Conservation (phyloP, 1,140 invertebrate genomes). For the Drosophila triauraria region DNA sequence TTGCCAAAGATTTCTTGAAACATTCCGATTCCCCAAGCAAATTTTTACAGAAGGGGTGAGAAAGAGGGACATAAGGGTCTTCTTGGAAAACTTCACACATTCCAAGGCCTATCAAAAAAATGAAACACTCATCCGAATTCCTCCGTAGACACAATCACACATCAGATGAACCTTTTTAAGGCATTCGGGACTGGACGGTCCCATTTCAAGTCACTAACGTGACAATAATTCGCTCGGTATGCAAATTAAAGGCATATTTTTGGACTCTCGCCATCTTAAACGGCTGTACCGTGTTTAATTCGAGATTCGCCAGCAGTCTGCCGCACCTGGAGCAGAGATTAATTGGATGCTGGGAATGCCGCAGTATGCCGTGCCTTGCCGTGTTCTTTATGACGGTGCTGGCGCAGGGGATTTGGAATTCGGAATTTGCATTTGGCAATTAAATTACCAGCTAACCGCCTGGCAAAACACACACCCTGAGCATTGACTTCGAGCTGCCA, state of each 20-base stretch:
- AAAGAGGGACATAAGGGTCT: background rate
- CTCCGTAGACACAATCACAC: constrained; percentile 4
- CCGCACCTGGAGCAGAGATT: constrained; percentile 33
- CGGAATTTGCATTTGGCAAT: constrained; percentile 61
- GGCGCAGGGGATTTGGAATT: background rate
- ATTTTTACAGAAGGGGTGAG: background rate
- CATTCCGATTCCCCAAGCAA: background rate
- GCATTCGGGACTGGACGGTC: background rate
- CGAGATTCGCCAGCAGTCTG: constrained; percentile 2
- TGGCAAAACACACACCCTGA: constrained; percentile 36
- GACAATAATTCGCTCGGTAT: constrained; percentile 14
- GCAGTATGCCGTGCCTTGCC: constrained; percentile 8
- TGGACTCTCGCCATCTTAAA: constrained; percentile 14
- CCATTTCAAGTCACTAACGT: constrained; percentile 19
- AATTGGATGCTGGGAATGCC: constrained; percentile 24
- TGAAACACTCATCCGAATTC: constrained; percentile 8
- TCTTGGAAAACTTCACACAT: background rate
- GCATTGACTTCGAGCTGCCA: constrained; percentile 24
- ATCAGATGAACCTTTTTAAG: constrained; percentile 2
- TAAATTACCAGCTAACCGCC: constrained; percentile 47
- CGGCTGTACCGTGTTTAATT: constrained; percentile 5
- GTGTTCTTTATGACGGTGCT: constrained; percentile 28
- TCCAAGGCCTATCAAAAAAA: constrained; percentile 6
- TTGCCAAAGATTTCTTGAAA: background rate
- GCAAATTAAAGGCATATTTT: constrained; percentile 13